phyloP scores from a whole-genome alignment of 2,113 vertebrate genomes.

The Bubalus kerabau region DNA sequence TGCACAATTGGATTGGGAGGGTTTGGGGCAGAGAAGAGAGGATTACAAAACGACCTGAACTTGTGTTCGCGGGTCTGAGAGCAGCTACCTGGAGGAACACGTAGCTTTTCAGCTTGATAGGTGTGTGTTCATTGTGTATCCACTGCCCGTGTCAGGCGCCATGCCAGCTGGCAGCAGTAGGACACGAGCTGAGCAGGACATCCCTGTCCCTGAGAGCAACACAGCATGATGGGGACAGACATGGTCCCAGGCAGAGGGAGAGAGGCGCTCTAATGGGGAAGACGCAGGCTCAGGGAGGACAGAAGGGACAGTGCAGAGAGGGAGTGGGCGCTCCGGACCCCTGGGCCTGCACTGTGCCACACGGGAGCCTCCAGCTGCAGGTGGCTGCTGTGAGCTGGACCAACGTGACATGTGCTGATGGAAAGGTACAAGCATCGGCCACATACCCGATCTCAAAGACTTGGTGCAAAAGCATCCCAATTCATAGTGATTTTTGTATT shows the following conservation, averaged over 20 bases:
- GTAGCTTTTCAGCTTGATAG: neutral
- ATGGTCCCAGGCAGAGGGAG: neutral
- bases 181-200: accelerated
- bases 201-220: too few relatives aligned
- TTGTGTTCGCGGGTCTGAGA: neutral
- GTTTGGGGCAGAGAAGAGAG: neutral
- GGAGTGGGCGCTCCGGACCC: accelerated
- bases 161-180: neutral
- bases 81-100: neutral
- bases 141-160: neutral
- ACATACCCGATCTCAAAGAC: neutral
- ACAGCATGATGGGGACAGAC: neutral
- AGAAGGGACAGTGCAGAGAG: neutral
- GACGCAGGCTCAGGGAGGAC: too few relatives aligned
- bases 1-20: neutral
- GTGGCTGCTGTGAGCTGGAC: neutral
- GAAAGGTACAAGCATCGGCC: neutral
- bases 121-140: accelerated
- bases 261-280: neutral
- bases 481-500: neutral
- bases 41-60: neutral
- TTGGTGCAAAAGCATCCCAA: neutral
- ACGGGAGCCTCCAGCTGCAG: accelerated
- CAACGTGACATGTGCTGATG: neutral
- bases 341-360: neutral